Evolutionary conservation across 2,113 vertebrate genomes (phyloP), one percentile per base, ranked within the genome.

Genomic region (Phocoena sinus): DNA sequence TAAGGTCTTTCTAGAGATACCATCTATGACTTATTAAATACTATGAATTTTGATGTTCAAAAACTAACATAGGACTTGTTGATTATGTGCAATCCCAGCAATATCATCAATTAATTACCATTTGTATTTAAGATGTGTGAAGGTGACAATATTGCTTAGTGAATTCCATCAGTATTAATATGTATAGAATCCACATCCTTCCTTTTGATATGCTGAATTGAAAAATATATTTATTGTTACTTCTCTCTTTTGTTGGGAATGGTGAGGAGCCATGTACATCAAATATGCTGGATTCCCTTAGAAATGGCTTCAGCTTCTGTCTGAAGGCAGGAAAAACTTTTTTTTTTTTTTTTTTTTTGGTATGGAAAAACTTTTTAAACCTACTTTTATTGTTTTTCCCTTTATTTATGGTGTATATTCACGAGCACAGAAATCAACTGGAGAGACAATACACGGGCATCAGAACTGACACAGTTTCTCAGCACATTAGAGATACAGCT

Each of bases 101-200:
- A 93, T 81, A 50, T 21, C 33, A 81, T 76, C 67, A 77, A 1
- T 62, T n/a, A 56, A 33, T 94, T 50, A 31, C 33, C 31, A 92
- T 26, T 71, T 7, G 11, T 60, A 60, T 79, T 79, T 58, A 81
- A 76, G 36, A 88, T 21, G 1, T 71, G 6, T 50, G 44, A 92
- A 41, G 82, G 31, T 14, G 36, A 76, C 38, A n/a, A 56, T 68
- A 76, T 92, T 47, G 8, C 68, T 65, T 67, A 82, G 62, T 87
- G 58, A 47, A 15, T 47, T 87, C 60, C 91, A 13, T 94, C 97
- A 98, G 91, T 97, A 91, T 97, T 97, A 95, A 83, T 58, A 76
- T 60, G 33, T 28, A 79, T 38, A 26, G 33, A 90, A 36, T 47
- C 56, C 6, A 73, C 18, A 84, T 38, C 71, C 11, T 8, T 92